Evolutionary conservation across 1,140 invertebrate genomes (phyloP).

Genomic region (Polypedilum pembai): DNA sequence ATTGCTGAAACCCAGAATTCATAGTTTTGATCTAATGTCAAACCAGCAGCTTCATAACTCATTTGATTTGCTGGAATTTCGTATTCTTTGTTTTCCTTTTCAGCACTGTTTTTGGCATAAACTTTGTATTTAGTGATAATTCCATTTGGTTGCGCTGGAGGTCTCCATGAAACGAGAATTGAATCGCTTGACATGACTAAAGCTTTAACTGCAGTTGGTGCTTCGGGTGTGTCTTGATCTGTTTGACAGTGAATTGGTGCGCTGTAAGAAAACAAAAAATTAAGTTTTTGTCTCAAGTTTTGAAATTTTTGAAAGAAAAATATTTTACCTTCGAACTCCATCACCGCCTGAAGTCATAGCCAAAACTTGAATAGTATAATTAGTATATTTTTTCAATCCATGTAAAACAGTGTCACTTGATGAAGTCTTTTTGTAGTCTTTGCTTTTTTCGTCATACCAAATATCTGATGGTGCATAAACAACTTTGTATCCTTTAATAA

Average conservation of each 20-base stretch:
- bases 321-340: constrained; percentile 59
- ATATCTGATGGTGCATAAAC: constrained; percentile 86
- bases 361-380: constrained; percentile 94
- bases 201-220: constrained; percentile 86
- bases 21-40: constrained; percentile 73
- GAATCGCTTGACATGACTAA: constrained; percentile 83
- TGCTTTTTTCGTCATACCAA: constrained; percentile 87
- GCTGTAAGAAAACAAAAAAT: constrained; percentile 44
- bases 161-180: constrained; percentile 88
- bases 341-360: constrained; percentile 94
- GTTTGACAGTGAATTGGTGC: constrained; percentile 88
- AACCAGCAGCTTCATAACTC: constrained; percentile 74
- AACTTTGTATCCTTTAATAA: constrained; percentile 94
- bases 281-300: neutral
- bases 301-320: neutral
- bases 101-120: constrained; percentile 70
- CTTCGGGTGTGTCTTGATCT: constrained; percentile 89
- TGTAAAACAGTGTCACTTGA: constrained; percentile 88
- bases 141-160: constrained; percentile 85
- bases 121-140: constrained; percentile 89
- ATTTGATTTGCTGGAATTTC: constrained; percentile 54
- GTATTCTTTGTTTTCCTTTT: constrained; percentile 56
- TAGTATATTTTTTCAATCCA: constrained; percentile 89
- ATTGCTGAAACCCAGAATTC: constrained; percentile 93
- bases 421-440: constrained; percentile 83